These are phyloP conservation scores for Patella caerulea DNA, from an alignment of 2,888 invertebrate genomes.

Conservation along the genomic window DNA sequence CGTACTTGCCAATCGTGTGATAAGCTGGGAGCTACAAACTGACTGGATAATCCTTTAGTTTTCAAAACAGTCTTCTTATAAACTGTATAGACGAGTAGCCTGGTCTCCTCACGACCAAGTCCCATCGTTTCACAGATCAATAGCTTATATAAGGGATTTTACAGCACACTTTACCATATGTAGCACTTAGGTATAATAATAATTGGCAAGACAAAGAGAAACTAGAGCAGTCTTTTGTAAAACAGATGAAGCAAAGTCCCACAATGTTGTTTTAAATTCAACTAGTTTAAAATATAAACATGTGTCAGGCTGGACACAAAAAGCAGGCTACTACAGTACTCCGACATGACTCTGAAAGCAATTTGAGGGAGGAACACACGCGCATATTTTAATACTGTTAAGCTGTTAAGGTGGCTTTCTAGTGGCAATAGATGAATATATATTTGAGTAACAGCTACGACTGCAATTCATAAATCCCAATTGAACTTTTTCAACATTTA, in stretches of 20 bases:
- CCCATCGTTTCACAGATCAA: too few species aligned
- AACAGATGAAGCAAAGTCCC: conserved; percentile 9
- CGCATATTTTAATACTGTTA: conserved; percentile 9
- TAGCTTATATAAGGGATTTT: neutral
- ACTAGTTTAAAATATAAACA: neutral
- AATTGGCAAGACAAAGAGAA: too few species aligned
- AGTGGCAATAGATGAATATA: conserved; percentile 7
- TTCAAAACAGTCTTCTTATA: too few species aligned
- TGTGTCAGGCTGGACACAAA: neutral
- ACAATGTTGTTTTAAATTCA: neutral
- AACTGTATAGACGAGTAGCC: too few species aligned
- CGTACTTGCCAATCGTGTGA: neutral
- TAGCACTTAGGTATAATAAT: too few species aligned
- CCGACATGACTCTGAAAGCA: neutral
- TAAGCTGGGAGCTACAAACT: too few species aligned
- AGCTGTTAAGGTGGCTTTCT: neutral
- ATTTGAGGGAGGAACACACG: conserved; percentile 6
- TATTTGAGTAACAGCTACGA: neutral
- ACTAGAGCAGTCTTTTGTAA: neutral
- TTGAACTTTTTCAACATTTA: neutral
- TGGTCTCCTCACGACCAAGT: too few species aligned
- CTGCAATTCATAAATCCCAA: neutral
- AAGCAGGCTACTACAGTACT: neutral
- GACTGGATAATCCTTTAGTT: too few species aligned
- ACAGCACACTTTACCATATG: neutral